Evolutionary conservation across 2,888 invertebrate species (phyloP).

Genomic region (Amiota minor): DNA sequence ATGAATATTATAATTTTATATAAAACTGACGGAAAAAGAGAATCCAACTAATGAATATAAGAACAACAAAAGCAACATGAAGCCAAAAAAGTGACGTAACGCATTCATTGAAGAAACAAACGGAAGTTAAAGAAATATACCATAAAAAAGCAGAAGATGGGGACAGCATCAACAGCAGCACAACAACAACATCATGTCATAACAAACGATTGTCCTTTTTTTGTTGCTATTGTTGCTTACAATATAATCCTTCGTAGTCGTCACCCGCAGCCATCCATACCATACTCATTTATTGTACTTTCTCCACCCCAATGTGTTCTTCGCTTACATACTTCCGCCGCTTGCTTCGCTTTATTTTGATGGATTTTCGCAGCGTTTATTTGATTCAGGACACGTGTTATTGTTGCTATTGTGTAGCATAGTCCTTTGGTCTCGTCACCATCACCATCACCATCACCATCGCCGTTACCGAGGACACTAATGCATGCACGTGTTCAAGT

Average conservation of each 20-base stretch:
- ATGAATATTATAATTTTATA: neutral
- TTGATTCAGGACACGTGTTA: slow-evolving; percentile 61
- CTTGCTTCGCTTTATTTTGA: slow-evolving; percentile 52
- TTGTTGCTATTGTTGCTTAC: slow-evolving; percentile 36
- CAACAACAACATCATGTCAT: slow-evolving; percentile 53
- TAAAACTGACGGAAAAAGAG: slow-evolving; percentile 16
- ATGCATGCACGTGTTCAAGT: slow-evolving; percentile 28
- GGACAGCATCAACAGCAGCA: slow-evolving; percentile 29
- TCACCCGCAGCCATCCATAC: slow-evolving; percentile 47
- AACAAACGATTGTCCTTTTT: slow-evolving; percentile 64
- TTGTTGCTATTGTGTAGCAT: slow-evolving; percentile 46
- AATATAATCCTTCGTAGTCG: neutral
- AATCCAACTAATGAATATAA: slow-evolving; percentile 31
- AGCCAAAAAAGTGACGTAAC: slow-evolving; percentile 9
- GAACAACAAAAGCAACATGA: slow-evolving; percentile 44
- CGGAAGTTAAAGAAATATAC: neutral
- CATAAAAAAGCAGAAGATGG: slow-evolving; percentile 34
- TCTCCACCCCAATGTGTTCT: slow-evolving; percentile 31
- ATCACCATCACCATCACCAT: neutral
- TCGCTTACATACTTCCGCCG: slow-evolving; percentile 53
- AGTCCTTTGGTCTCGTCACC: neutral
- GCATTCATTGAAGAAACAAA: slow-evolving; percentile 18
- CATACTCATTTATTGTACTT: neutral
- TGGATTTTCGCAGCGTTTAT: slow-evolving; percentile 51
- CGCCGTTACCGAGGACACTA: slow-evolving; percentile 20